A percentile compares a stretch with the other conserved stretches of the same genome.
phyloP scores from a whole-genome alignment of 2,888 invertebrate genomes.

The Pardosa pseudoannulata region DNA sequence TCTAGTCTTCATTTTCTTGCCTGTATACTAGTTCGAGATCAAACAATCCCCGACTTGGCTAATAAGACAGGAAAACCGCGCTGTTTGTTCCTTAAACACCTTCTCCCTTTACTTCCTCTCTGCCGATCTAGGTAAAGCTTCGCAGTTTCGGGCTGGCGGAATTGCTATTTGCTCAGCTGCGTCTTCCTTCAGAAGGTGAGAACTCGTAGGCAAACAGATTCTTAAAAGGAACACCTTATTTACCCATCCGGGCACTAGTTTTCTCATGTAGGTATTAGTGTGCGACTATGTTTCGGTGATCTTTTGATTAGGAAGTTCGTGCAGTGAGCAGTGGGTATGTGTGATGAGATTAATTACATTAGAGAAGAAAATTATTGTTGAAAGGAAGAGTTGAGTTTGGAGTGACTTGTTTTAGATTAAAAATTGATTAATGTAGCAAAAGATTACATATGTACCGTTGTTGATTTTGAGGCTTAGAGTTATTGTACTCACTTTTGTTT shows the following conservation, averaged over 20 bases:
- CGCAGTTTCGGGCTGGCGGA: background rate
- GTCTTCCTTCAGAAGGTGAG: slow-evolving; percentile 14
- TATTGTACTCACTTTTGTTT: too few relatives aligned
- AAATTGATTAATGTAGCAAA: too few relatives aligned
- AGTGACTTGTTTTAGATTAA: too few relatives aligned
- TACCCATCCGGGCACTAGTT: background rate
- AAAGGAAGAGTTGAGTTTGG: too few relatives aligned
- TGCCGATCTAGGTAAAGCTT: background rate
- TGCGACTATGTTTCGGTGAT: too few relatives aligned
- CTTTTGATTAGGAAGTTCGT: too few relatives aligned
- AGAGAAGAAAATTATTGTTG: too few relatives aligned
- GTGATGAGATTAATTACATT: too few relatives aligned
- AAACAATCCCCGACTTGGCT: background rate
- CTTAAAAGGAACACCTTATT: background rate
- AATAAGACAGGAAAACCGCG: background rate
- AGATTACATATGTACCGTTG: too few relatives aligned
- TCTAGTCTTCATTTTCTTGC: too few relatives aligned
- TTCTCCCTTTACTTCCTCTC: background rate
- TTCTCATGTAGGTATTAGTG: background rate
- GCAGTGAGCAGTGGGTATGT: too few relatives aligned
- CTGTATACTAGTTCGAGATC: background rate
- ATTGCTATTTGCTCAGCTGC: background rate
- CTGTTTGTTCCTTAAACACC: background rate
- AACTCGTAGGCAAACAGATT: slow-evolving; percentile 21
- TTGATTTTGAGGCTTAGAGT: too few relatives aligned